A percentile compares a stretch with the other conserved stretches of the same genome.
Conservation (phyloP, 2,113 vertebrate genomes). For the Heptranchias perlo region DNA sequence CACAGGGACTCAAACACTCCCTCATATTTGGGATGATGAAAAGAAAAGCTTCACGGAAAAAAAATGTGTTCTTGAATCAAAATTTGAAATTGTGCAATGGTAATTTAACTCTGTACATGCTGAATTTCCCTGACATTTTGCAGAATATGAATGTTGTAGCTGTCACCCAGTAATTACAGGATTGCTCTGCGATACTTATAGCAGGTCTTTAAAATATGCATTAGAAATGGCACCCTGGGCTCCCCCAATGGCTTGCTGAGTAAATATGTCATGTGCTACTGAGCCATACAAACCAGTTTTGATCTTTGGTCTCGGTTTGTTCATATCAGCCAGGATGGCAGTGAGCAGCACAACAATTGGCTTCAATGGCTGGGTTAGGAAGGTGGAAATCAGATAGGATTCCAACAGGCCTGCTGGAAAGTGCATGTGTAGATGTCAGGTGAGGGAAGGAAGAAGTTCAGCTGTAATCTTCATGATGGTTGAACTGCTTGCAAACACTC, state of each 20-base stretch:
- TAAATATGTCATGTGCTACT: neutral
- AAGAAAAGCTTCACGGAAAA: slow-evolving; percentile 42
- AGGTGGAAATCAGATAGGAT: neutral
- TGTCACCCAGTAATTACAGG: neutral
- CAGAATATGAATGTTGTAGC: neutral
- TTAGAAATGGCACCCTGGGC: neutral
- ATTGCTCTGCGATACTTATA: neutral
- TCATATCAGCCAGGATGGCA: no score
- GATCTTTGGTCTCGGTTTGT: neutral
- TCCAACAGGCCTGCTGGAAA: neutral
- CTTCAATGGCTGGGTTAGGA: neutral
- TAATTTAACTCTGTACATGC: neutral
- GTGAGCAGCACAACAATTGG: neutral
- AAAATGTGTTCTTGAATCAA: slow-evolving; percentile 10
- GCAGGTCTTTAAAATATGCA: neutral
- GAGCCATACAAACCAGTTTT: neutral
- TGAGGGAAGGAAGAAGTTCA: neutral
- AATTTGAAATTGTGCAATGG: neutral
- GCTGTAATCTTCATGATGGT: neutral
- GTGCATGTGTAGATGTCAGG: neutral
- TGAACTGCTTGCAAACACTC: neutral
- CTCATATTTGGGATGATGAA: slow-evolving; percentile 53
- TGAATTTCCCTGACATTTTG: neutral
- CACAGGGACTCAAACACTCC: slow-evolving; percentile 57
- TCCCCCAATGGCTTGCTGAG: neutral